phyloP scores from a whole-genome alignment of 1,140 invertebrate genomes.

The Ceratosolen solmsi region DNA sequence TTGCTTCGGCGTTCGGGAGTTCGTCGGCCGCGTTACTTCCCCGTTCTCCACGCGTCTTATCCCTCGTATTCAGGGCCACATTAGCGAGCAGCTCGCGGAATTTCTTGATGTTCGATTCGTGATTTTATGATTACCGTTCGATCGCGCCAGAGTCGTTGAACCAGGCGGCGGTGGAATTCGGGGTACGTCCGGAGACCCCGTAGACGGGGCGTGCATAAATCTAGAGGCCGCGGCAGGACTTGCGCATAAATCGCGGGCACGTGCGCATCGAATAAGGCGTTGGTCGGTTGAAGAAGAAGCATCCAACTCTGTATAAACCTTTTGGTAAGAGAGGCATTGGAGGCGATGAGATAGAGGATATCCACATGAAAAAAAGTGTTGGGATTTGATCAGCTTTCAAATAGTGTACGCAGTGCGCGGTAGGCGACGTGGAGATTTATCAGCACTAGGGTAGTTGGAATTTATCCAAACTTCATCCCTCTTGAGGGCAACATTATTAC shows the following conservation, averaged over 20 bases:
- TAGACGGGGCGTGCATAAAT: conserved; percentile 42
- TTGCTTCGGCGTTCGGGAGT: neutral
- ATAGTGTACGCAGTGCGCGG: neutral
- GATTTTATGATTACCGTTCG: conserved; percentile 21
- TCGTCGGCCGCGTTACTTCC: neutral
- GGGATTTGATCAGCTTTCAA: neutral
- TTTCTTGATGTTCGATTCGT: conserved; percentile 1
- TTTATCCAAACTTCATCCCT: neutral
- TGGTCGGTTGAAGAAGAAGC: conserved; percentile 39
- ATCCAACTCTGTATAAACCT: too few relatives aligned
- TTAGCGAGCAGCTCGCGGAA: conserved; percentile 14
- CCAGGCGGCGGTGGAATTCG: neutral
- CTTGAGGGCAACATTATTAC: neutral
- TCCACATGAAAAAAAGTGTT: neutral
- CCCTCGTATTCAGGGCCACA: neutral
- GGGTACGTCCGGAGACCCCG: neutral
- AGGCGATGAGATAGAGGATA: conserved; percentile 17
- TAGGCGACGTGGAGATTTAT: neutral
- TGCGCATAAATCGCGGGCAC: conserved; percentile 52
- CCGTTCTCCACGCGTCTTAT: neutral
- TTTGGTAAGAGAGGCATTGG: too few relatives aligned
- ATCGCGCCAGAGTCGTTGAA: conserved; percentile 18
- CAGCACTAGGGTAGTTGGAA: neutral
- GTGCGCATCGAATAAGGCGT: conserved; percentile 46
- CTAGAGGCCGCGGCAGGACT: conserved; percentile 29